These are phyloP conservation scores for Fistularia commersonii DNA, from an alignment of 2,797 vertebrate genomes.

Conservation along the genomic window DNA sequence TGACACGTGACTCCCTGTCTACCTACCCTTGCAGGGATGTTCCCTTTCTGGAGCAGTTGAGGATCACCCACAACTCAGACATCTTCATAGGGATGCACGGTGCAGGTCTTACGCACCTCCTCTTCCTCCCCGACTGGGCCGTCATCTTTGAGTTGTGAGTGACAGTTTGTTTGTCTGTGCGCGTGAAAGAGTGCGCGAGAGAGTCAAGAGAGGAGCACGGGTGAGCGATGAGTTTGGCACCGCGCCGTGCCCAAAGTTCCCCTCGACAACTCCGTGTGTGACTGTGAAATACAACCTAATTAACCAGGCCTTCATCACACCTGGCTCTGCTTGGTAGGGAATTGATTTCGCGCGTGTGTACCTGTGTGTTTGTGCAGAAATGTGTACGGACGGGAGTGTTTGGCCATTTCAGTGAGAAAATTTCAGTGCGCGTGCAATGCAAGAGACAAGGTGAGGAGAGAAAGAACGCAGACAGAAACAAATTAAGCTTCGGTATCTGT, in stretches of 20 bases:
- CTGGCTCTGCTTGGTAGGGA: conserved; percentile 27
- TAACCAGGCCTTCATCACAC: conserved; percentile 67
- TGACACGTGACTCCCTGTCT: conserved; percentile 8
- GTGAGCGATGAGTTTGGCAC: conserved; percentile 26
- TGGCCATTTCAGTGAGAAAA: conserved; percentile 18
- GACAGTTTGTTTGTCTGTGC: conserved; percentile 18
- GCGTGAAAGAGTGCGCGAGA: conserved; percentile 1
- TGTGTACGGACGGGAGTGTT: conserved; percentile 1
- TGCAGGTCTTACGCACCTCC: conserved; percentile 94
- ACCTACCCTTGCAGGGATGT: conserved; percentile 78
- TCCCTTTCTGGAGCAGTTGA: conserved; percentile 87
- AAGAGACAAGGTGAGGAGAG: conserved; percentile 23
- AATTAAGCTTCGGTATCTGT: conserved; percentile 67
- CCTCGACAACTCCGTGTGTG: conserved; percentile 34
- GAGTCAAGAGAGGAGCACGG: conserved; percentile 4
- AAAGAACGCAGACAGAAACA: conserved; percentile 27
- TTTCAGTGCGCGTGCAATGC: conserved; percentile 7
- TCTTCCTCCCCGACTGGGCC: conserved; percentile 98
- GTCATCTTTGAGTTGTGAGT: conserved; percentile 95
- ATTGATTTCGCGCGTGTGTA: neutral
- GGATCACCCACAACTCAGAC: conserved; percentile 93
- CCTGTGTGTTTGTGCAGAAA: neutral
- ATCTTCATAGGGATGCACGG: conserved; percentile 97
- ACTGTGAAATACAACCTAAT: conserved; percentile 66
- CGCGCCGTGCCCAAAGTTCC: conserved; percentile 19